Conservation (phyloP, 2,888 invertebrate species). For the Lithophane socia region DNA sequence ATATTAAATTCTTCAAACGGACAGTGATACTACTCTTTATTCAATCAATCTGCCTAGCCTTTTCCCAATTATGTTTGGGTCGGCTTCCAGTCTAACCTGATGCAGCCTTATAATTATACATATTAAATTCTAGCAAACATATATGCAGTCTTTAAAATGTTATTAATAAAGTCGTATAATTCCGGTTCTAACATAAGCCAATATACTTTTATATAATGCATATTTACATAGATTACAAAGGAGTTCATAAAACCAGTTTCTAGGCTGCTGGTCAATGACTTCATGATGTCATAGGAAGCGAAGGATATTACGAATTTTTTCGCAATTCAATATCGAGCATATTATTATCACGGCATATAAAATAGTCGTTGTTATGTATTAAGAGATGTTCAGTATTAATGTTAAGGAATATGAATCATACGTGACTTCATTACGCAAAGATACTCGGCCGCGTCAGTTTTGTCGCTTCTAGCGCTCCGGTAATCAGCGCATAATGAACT, state of each 20-base stretch:
- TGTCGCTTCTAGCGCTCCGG: conserved; percentile 36
- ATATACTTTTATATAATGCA: conserved; percentile 29
- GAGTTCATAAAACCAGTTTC: conserved; percentile 47
- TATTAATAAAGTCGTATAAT: background rate
- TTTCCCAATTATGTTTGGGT: background rate
- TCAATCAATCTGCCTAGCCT: background rate
- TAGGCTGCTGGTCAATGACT: conserved; percentile 53
- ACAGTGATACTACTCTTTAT: background rate
- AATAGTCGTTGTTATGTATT: conserved; percentile 21
- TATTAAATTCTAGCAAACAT: background rate
- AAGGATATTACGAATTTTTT: conserved; percentile 28
- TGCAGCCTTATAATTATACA: background rate
- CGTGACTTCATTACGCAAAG: conserved; percentile 58
- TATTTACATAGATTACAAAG: conserved; percentile 19
- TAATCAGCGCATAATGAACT: conserved; percentile 55
- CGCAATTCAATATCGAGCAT: conserved; percentile 34
- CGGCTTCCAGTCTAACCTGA: background rate
- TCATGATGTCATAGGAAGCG: conserved; percentile 50
- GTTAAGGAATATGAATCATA: conserved; percentile 56
- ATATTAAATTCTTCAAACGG: conserved; percentile 32
- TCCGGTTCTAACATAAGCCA: conserved; percentile 9
- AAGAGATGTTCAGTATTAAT: conserved; percentile 35
- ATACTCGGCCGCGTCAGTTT: conserved; percentile 34
- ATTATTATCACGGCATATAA: background rate
- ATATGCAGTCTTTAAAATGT: conserved; percentile 8